Conservation (phyloP, 2,113 vertebrate genomes). For the Hippocampus zosterae region DNA sequence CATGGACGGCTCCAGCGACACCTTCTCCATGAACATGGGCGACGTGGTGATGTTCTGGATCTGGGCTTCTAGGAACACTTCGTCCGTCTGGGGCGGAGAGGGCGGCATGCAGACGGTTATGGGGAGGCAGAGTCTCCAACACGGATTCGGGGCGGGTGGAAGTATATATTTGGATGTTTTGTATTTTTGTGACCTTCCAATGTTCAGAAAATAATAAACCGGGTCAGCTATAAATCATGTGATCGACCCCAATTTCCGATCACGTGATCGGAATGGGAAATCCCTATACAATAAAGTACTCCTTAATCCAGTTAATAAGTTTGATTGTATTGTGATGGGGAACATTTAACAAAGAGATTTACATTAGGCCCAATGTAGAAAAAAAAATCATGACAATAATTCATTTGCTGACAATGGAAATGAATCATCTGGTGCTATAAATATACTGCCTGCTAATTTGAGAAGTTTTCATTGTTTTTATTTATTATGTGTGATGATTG, state of each 20-base stretch:
- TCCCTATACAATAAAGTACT: too few relatives aligned
- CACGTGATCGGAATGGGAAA: too few relatives aligned
- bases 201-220: too few relatives aligned
- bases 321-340: not conserved
- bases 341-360: not conserved
- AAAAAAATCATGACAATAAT: too few relatives aligned
- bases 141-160: not conserved
- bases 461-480: not conserved
- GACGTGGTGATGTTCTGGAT: slow-evolving; percentile 99
- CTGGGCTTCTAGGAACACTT: slow-evolving; percentile 97
- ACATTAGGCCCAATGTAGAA: not conserved
- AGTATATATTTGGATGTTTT: too few relatives aligned
- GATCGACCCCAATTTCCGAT: too few relatives aligned
- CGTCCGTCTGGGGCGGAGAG: slow-evolving; percentile 81
- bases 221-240: too few relatives aligned
- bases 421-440: not conserved
- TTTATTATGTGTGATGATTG: not conserved
- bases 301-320: not conserved
- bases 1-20: slow-evolving; percentile 93
- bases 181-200: not conserved
- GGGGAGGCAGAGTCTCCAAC: not conserved
- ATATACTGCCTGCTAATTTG: not conserved
- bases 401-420: too few relatives aligned
- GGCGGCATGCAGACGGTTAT: not conserved
- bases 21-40: slow-evolving; percentile 99